Percentiles rank a stretch among this genome's conserved stretches.
Conservation (phyloP, 2,888 invertebrate species). For the Cylloceria caligata region DNA sequence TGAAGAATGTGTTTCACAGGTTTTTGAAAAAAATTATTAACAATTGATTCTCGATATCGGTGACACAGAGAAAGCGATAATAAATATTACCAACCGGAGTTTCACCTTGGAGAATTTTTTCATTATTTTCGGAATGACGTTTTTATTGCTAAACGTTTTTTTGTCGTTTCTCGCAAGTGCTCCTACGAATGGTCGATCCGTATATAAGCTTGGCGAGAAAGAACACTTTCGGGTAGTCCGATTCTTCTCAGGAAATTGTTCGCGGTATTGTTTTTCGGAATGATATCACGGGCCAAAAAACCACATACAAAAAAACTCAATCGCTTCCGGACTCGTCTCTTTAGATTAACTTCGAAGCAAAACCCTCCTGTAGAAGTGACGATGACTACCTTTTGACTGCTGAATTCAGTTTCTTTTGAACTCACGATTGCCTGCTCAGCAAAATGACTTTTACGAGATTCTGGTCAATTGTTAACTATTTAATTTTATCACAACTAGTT, state of each 20-base stretch:
- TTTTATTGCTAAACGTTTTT: not conserved
- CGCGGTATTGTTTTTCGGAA: constrained; percentile 22
- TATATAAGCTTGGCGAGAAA: constrained; percentile 75
- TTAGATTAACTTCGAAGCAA: no score
- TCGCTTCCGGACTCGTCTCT: not conserved
- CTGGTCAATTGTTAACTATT: no score
- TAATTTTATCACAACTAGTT: no score
- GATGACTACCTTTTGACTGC: constrained; percentile 73
- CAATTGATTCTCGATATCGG: not conserved
- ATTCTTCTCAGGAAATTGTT: constrained; percentile 77
- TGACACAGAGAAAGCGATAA: not conserved
- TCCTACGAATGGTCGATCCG: constrained; percentile 30
- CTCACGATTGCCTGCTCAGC: no score
- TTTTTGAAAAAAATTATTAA: not conserved
- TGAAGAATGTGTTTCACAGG: not conserved
- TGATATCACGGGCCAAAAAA: not conserved
- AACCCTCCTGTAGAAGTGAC: constrained; percentile 75
- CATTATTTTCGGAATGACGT: not conserved
- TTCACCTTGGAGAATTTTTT: not conserved
- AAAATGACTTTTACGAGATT: no score
- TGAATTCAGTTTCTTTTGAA: constrained; percentile 66
- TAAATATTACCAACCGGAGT: not conserved
- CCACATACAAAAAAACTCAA: not conserved
- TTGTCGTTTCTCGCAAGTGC: constrained; percentile 70
- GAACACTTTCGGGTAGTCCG: constrained; percentile 74